Percentiles rank a stretch among this genome's conserved stretches.
These are phyloP conservation scores for Gymnothorax javanicus DNA, from an alignment of 2,797 vertebrate species.

Conservation along the genomic window DNA sequence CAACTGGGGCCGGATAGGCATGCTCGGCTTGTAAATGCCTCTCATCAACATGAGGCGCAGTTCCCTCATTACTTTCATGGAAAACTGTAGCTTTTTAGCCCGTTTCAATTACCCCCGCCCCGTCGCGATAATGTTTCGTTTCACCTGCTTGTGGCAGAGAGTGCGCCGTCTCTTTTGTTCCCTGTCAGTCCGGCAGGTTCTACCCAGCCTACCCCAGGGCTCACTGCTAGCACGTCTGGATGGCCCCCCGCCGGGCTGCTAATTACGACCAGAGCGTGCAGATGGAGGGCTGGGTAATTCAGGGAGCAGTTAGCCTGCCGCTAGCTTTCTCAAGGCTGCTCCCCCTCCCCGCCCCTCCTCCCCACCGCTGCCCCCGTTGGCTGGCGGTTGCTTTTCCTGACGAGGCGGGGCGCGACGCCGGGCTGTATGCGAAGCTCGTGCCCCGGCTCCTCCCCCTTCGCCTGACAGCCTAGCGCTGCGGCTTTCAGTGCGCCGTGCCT, in stretches of 20 bases:
- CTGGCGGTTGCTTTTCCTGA: no score
- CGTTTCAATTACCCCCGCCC: constrained; percentile 25
- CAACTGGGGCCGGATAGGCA: neutral
- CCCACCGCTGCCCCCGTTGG: no score
- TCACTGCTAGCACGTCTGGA: constrained; percentile 37
- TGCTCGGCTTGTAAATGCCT: neutral
- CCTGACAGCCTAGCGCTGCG: constrained; percentile 11
- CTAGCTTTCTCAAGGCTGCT: neutral
- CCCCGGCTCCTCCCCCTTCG: neutral
- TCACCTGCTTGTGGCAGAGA: constrained; percentile 7
- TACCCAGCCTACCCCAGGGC: constrained; percentile 9
- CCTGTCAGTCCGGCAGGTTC: constrained; percentile 36
- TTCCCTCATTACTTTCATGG: constrained; percentile 31
- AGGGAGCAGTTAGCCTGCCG: constrained; percentile 24
- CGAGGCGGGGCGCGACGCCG: no score
- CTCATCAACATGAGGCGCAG: neutral
- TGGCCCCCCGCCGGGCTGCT: constrained; percentile 42
- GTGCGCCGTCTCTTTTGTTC: constrained; percentile 30
- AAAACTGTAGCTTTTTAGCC: constrained; percentile 19
- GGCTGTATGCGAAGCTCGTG: no score
- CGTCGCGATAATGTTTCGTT: neutral
- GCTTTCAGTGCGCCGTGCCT: neutral
- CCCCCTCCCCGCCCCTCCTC: constrained; percentile 27
- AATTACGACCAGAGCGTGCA: constrained; percentile 47
- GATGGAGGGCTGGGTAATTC: constrained; percentile 39